Percentiles rank a stretch among this genome's conserved stretches.
These are phyloP conservation scores for Drosophila sordidula DNA, from an alignment of 2,888 invertebrate genomes.

Conservation along the genomic window DNA sequence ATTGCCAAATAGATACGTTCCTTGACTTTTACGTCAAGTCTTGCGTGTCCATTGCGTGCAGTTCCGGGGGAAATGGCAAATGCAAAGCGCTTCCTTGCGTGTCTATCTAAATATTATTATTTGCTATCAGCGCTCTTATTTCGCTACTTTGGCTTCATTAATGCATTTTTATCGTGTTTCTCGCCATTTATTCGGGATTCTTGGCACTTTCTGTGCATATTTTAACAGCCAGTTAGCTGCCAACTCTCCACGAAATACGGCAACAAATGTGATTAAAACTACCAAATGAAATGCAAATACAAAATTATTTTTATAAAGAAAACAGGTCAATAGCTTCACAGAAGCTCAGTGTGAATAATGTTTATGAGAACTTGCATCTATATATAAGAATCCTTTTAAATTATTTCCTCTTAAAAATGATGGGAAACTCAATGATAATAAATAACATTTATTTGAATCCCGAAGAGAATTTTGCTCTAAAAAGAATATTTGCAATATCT, in stretches of 20 bases:
- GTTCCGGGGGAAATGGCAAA: conserved; percentile 42
- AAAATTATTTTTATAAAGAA: conserved; percentile 6
- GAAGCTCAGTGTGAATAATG: too few relatives aligned
- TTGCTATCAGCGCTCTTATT: conserved; percentile 64
- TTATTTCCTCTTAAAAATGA: neutral
- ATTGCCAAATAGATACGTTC: conserved; percentile 40
- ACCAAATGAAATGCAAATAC: conserved; percentile 42
- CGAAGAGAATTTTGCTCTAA: too few relatives aligned
- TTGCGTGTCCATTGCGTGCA: conserved; percentile 54
- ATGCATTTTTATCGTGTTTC: conserved; percentile 64
- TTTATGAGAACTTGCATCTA: neutral
- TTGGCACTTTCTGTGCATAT: conserved; percentile 57
- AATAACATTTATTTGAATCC: too few relatives aligned
- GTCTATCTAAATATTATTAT: conserved; percentile 72
- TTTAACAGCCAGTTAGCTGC: conserved; percentile 53
- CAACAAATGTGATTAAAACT: conserved; percentile 58
- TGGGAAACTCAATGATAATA: too few relatives aligned
- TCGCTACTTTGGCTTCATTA: conserved; percentile 55
- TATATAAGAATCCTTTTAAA: neutral
- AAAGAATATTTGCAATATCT: too few relatives aligned
- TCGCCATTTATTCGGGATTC: conserved; percentile 51
- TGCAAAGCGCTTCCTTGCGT: conserved; percentile 74
- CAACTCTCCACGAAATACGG: conserved; percentile 14
- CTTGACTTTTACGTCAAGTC: conserved; percentile 58
- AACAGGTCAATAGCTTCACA: neutral